Evolutionary conservation across 2,797 vertebrate genomes (phyloP).

Genomic region (Sus cebifrons): DNA sequence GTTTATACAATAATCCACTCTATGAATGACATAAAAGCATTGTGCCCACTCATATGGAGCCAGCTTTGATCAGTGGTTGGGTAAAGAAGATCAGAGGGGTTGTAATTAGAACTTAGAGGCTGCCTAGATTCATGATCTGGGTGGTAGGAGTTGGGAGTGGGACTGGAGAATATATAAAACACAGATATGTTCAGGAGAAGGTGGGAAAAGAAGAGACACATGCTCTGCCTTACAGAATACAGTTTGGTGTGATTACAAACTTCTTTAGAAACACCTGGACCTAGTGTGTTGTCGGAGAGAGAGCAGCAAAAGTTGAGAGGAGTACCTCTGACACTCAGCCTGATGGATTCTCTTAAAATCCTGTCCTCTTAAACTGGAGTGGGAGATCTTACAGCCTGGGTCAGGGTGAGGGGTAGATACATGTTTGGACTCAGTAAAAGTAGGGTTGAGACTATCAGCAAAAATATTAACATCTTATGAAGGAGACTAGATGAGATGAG

Average conservation of each 20-base stretch:
- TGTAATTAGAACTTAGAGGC: not conserved
- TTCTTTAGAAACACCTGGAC: not conserved
- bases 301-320: not conserved
- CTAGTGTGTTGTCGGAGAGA: not conserved
- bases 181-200: not conserved
- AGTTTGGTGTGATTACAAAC: not conserved
- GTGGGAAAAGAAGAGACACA: not conserved
- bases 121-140: not conserved
- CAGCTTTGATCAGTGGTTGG: not conserved
- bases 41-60: not conserved
- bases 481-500: not conserved
- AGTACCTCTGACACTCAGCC: not conserved
- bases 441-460: not conserved
- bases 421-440: not conserved
- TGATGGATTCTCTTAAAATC: not conserved
- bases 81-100: constrained; percentile 43
- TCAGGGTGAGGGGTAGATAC: not conserved
- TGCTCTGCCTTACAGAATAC: not conserved
- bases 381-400: not conserved
- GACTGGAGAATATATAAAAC: not conserved
- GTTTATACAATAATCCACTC: constrained; percentile 24
- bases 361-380: not conserved
- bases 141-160: not conserved
- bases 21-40: constrained; percentile 17
- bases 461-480: not conserved